These are phyloP conservation scores for Oxytorus armatus DNA, from an alignment of 2,888 invertebrate genomes.

Conservation along the genomic window DNA sequence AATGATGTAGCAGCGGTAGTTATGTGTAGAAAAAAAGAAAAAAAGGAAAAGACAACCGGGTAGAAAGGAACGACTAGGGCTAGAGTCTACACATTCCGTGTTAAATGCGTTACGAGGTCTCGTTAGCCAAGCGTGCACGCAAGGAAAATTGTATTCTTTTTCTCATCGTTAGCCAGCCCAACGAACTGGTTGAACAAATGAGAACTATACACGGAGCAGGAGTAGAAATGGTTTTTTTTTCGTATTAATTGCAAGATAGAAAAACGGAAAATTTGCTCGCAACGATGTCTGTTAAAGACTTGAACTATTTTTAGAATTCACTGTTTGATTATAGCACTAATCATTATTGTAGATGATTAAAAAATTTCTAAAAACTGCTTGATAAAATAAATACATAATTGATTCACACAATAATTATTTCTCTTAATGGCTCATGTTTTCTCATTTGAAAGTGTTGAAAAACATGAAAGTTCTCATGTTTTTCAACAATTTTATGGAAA, in stretches of 20 bases:
- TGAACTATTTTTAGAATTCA: too few species aligned
- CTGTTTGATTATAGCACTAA: too few species aligned
- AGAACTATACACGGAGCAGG: not conserved
- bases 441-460: too few species aligned
- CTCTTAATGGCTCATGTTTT: too few species aligned
- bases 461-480: not conserved
- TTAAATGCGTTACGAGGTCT: constrained; percentile 38
- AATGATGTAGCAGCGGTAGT: constrained; percentile 23
- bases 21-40: constrained; percentile 8
- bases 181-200: constrained; percentile 40
- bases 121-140: constrained; percentile 40
- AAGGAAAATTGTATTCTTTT: constrained; percentile 11
- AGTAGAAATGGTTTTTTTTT: not conserved
- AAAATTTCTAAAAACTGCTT: too few species aligned
- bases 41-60: not conserved
- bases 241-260: not conserved
- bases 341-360: too few species aligned
- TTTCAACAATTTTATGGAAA: too few species aligned
- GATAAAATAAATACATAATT: too few species aligned
- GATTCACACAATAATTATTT: too few species aligned
- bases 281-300: not conserved
- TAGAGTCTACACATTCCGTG: not conserved
- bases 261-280: not conserved
- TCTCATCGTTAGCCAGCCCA: constrained; percentile 23
- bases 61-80: not conserved